Evolutionary conservation across 2,888 invertebrate genomes (phyloP), one percentile per base, ranked within the genome.

Genomic region (Leptothorax acervorum): DNA sequence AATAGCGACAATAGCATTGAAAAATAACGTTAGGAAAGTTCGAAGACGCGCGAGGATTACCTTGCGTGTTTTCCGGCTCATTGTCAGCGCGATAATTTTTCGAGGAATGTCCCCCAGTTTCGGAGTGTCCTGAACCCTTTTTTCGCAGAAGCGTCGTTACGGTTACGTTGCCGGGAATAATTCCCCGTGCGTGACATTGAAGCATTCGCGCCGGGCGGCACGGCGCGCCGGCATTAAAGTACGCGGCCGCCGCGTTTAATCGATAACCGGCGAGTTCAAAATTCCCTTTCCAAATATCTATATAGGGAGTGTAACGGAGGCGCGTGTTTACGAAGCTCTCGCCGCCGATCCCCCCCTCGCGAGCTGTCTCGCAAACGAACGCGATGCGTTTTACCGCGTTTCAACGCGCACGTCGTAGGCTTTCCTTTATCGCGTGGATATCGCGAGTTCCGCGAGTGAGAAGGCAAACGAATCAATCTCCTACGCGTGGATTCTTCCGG

Each of bases 271-370:
- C 79, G 79, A 81, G 79, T 81, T 81, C 79, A 81, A 81, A 81
- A 81, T 81, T 81, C 79, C 79, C 79, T 81, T 81, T 81, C 75
- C 79, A 48, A 81, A 81, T 81, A 81, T 74, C 79, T 81, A 60
- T 81, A 81, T 68, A 68, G 66, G 79, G 57, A 57, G 74, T 8
- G 45, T 28, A 79, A 79, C 78, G 45, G 55, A 73, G 74, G 57
- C 74, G 60, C 75, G 79, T 81, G 79, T 79, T 79, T 79, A 79
- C 48, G 48, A 42, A 51, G 39, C 23, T 48, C 15, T 35, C 74
- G 18, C 31, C 62, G 48, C n/a, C 70, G 35, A 57, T 23, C 42
- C 39, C 39, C 15, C 45, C 45, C 8, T 6, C 31, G 23, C 5
- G 42, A 42, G 23, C 23, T 23, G 23, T 39, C 39, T 15, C 45